A percentile compares a stretch with the other conserved stretches of the same genome.
Evolutionary conservation across 2,888 invertebrate species (phyloP).

Genomic region (Seira sanloemensis): DNA sequence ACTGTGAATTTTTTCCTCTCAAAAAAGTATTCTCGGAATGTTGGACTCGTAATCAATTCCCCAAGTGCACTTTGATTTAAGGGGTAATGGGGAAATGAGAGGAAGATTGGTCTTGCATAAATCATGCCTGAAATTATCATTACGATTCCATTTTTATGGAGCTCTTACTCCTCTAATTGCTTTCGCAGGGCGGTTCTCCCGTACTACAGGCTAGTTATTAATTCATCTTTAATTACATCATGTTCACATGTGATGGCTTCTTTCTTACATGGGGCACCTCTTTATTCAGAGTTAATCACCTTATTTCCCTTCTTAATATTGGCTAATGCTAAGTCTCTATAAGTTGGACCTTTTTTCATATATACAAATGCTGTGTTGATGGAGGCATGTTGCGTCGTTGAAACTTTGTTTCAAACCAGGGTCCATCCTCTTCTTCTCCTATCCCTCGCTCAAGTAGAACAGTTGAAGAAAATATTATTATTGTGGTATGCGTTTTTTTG

Average conservation of each 20-base stretch:
- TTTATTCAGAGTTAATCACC: conserved; percentile 3
- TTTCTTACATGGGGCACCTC: conserved; percentile 27
- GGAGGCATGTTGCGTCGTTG: too few species aligned
- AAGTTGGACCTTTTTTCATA: too few species aligned
- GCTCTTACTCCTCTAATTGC: conserved; percentile 62
- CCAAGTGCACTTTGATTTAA: too few species aligned
- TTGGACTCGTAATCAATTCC: background rate
- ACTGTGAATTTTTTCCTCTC: conserved; percentile 12
- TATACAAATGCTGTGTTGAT: too few species aligned
- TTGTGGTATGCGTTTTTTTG: too few species aligned
- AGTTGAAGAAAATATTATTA: too few species aligned
- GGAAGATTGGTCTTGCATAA: conserved; percentile 62
- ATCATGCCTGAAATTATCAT: conserved; percentile 65
- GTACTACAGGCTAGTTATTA: conserved; percentile 57
- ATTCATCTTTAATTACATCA: conserved; percentile 65
- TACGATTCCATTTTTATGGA: conserved; percentile 64
- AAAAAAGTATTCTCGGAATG: conserved; percentile 57
- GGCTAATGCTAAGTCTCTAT: background rate
- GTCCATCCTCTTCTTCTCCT: too few species aligned
- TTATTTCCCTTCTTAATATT: conserved; percentile 13
- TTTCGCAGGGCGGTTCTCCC: conserved; percentile 63
- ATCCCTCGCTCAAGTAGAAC: too few species aligned
- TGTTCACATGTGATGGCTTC: conserved; percentile 61
- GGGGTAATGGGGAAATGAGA: background rate
- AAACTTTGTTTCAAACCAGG: too few species aligned